A percentile compares a stretch with the other conserved stretches of the same genome.
Evolutionary conservation across 2,113 vertebrate genomes (phyloP).

Genomic region (Dolichotis patagonum): DNA sequence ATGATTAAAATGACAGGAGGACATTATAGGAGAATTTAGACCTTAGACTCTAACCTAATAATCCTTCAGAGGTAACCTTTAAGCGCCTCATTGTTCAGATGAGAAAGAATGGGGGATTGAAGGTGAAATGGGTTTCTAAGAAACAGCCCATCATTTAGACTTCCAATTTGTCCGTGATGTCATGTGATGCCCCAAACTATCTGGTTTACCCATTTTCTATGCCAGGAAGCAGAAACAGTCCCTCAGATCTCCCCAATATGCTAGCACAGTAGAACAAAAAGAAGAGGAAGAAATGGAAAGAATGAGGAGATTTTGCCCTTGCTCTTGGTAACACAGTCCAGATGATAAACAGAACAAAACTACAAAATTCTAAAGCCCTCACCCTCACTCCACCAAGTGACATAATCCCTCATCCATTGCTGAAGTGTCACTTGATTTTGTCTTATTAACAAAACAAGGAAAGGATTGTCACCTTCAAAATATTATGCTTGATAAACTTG

Average conservation of each 20-base stretch:
- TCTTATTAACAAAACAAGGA: conserved; percentile 36
- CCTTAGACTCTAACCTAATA: conserved; percentile 18
- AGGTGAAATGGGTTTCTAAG: not conserved
- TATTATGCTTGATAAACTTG: not conserved
- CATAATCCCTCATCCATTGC: not conserved
- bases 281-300: fast-evolving
- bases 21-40: conserved; percentile 13
- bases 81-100: not conserved
- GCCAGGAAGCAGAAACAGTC: not conserved
- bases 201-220: not conserved
- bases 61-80: not conserved
- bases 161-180: not conserved
- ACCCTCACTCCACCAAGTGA: not conserved
- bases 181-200: not conserved
- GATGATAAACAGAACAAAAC: not conserved
- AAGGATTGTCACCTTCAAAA: conserved; percentile 29
- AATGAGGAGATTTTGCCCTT: not conserved
- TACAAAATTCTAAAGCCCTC: not conserved
- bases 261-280: not conserved
- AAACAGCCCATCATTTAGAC: not conserved
- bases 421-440: not conserved
- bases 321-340: not conserved
- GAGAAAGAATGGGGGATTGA: not conserved
- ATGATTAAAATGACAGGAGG: conserved; percentile 4
- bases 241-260: not conserved